These are phyloP conservation scores for Callipepla californica DNA, from an alignment of 2,113 vertebrate species.

Conservation along the genomic window DNA sequence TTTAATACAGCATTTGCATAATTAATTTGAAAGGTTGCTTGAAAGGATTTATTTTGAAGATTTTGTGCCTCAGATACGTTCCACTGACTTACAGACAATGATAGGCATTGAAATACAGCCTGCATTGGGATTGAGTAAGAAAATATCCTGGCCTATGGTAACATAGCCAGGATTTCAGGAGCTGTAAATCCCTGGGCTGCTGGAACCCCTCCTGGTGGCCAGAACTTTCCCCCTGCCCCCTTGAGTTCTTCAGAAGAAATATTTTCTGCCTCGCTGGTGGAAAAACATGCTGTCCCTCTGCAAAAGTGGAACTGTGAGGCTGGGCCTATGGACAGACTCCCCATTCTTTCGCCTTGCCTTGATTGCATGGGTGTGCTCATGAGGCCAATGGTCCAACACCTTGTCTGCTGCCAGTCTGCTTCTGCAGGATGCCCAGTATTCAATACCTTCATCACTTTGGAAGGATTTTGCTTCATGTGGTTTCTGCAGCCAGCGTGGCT, in stretches of 20 bases:
- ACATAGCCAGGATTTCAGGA: not conserved
- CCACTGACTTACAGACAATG: not conserved
- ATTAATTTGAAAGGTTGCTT: constrained; percentile 30
- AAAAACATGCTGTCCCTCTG: not conserved
- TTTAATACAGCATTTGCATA: not conserved
- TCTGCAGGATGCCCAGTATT: not conserved
- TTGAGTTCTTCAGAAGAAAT: not conserved
- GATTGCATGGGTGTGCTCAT: rapidly evolving
- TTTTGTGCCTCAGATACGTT: not conserved
- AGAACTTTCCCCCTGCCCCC: not conserved
- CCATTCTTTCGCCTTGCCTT: not conserved
- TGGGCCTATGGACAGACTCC: not conserved
- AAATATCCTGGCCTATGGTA: not conserved
- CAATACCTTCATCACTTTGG: not conserved
- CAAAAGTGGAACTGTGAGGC: not conserved
- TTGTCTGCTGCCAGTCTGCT: not conserved
- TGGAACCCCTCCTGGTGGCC: not conserved
- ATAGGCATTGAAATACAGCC: not conserved
- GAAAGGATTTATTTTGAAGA: not conserved
- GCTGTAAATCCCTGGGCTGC: not conserved
- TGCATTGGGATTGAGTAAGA: not conserved
- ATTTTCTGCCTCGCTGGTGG: not conserved
- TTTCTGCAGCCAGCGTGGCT: not conserved
- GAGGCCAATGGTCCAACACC: not conserved
- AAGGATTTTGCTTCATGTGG: not conserved